Evolutionary conservation across 2,797 vertebrate genomes (phyloP), one percentile per base, ranked within the genome.

Genomic region (Streptopelia turtur): DNA sequence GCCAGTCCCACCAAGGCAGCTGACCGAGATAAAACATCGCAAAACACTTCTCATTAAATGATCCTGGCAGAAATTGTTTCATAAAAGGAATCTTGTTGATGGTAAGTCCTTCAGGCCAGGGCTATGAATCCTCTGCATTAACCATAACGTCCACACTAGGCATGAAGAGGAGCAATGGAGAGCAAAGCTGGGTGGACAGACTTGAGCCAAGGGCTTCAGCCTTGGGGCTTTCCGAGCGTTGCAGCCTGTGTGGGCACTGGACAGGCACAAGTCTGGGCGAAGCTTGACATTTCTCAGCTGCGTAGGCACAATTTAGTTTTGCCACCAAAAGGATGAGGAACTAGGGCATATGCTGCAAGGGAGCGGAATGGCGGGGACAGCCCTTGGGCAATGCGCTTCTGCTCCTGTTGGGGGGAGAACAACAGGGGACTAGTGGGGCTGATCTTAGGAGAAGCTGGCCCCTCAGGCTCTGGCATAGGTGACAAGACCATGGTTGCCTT

Each of bases 1-100:
- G 0, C 14, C 68, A n/a, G 71, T 24, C 63, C 55, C 13, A 57
- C 21, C 0, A 0, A 81, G 50, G 50, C 61, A 43, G 69, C 65
- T 3, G 1, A 24, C 63, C 0, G 1, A 82, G 43, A 63, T 49
- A 82, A 88, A 84, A 71, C 35, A 53, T 17, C 23, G 43, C n/a
- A 69, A 86, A 88, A 39, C 0, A 1, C 13, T 74, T n/a, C 50
- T 33, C 23, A 59, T 33, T 63, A 69, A 81, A 76, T 8, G 14
- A 56, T 35, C 41, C 52, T n/a, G 20, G 25, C n/a, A 70, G 47
- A 74, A 87, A 82, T 30, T 0, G 0, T 37, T 66, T 78, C 60
- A 63, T 52, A 30, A 87, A 70, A 60, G 31, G 9, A 39, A 76
- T 41, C 70, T 83, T 59, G 24, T 35, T 28, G 50, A 53, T 13